phyloP scores from a whole-genome alignment of 2,797 vertebrate species.

The Anomalospiza imberbis region DNA sequence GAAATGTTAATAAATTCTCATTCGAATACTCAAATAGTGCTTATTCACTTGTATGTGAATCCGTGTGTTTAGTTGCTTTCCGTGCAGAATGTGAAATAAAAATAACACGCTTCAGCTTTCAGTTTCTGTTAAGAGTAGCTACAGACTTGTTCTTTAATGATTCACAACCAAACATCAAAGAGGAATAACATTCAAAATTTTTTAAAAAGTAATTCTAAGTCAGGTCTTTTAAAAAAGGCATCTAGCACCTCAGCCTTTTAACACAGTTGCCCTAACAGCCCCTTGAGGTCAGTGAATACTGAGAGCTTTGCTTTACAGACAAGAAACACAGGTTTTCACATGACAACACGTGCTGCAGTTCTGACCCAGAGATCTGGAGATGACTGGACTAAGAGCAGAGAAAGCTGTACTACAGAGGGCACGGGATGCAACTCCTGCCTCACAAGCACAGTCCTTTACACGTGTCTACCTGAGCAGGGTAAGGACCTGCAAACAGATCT shows the following conservation, averaged over 20 bases:
- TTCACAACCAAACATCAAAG: conserved; percentile 42
- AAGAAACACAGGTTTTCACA: neutral
- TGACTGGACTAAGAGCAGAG: neutral
- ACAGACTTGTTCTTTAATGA: conserved; percentile 24
- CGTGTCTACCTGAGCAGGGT: neutral
- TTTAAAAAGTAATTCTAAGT: neutral
- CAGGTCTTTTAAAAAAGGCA: neutral
- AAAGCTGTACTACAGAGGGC: neutral
- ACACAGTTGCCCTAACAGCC: neutral
- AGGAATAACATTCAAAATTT: neutral
- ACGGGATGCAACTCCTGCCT: neutral
- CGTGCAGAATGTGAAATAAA: neutral
- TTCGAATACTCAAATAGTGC: neutral
- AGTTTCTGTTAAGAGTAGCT: conserved; percentile 8
- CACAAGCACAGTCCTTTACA: neutral
- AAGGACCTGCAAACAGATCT: neutral
- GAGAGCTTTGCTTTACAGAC: neutral
- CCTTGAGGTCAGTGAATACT: neutral
- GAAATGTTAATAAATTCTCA: neutral
- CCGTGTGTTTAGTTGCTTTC: neutral
- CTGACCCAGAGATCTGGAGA: neutral
- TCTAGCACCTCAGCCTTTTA: neutral
- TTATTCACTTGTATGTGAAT: neutral
- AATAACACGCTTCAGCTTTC: neutral
- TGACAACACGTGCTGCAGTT: neutral